Evolutionary conservation across 2,888 invertebrate genomes (phyloP), one percentile per base, ranked within the genome.

Genomic region (Hecatera dysodea): DNA sequence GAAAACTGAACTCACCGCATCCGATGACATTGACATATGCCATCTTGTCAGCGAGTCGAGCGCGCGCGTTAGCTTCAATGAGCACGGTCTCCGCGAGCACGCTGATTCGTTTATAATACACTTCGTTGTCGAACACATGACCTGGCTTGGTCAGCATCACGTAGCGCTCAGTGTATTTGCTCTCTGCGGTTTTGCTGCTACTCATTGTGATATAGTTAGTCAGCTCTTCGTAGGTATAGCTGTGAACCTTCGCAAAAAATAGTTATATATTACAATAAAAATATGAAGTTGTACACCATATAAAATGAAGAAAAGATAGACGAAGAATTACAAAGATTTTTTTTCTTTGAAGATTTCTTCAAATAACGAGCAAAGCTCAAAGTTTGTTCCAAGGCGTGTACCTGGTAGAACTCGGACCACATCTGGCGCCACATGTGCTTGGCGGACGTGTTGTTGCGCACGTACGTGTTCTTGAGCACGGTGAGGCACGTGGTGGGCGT

Each of bases 1-100:
- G 8, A 19, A 44, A 44, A 19, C 19, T 48, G 6, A 36, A 60
- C 81, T 42, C 61, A 85, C 85, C 85, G 22, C 77, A 96, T 17
- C 97, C 97, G 44, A 97, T 96, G 11, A 97, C 95, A 88, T 97
- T 97, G 0, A 97, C 82, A 81, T 96, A 97, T 0, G 97, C 97
- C 11, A 93, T 91, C 46, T 94, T 96, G 33, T 91, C 94, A 5
- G 89, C 92, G 0, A 91, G 91, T 17, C 89, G 89, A 0, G 97
- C 97, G n/a, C 97, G 92, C 0, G 93, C 90, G 72, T 97, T 96
- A 0, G 97, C 97, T 72, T 97, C 97, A 22, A 97, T 83, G 1
- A 97, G 87, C 39, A 97, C 92, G 15, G 96, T 96, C 79, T 97
- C 97, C 7, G 97, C 96, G 1, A 96, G 90, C 12, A 97, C 93